Percentiles rank a stretch among this genome's conserved stretches.
Conservation (phyloP, 2,888 invertebrate species). For the Pheosia tremula region DNA sequence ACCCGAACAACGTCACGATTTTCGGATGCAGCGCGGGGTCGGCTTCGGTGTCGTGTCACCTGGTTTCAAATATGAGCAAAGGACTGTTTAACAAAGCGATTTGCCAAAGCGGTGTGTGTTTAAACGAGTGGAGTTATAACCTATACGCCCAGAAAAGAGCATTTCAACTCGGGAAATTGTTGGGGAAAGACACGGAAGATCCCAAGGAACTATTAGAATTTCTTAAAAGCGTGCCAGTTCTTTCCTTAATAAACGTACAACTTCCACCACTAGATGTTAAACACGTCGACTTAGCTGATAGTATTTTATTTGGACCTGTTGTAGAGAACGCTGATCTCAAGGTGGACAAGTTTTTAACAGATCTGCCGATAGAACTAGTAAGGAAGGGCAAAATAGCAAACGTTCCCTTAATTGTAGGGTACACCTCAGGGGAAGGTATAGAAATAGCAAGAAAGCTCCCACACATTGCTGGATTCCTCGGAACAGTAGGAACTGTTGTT, state of each 20-base stretch:
- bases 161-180: conserved; percentile 69
- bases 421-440: conserved; percentile 75
- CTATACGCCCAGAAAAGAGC: conserved; percentile 66
- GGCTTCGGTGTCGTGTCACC: conserved; percentile 66
- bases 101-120: conserved; percentile 78
- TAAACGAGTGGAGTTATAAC: conserved; percentile 74
- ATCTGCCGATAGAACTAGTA: conserved; percentile 57
- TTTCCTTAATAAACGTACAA: conserved; percentile 62
- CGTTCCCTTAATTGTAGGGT: conserved; percentile 72
- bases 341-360: conserved; percentile 62
- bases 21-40: conserved; percentile 80
- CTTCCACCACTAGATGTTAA: conserved; percentile 57
- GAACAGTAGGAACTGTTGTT: conserved; percentile 58
- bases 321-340: conserved; percentile 62
- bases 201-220: conserved; percentile 63
- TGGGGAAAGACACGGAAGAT: conserved; percentile 72
- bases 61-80: conserved; percentile 71
- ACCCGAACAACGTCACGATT: conserved; percentile 69
- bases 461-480: conserved; percentile 45
- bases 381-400: conserved; percentile 57
- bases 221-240: conserved; percentile 57
- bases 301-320: conserved; percentile 72
- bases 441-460: conserved; percentile 66
- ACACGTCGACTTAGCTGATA: conserved; percentile 61
- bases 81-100: conserved; percentile 77